These are phyloP conservation scores for Cryptotis parvus DNA, from an alignment of 2,113 vertebrate species.

Conservation along the genomic window DNA sequence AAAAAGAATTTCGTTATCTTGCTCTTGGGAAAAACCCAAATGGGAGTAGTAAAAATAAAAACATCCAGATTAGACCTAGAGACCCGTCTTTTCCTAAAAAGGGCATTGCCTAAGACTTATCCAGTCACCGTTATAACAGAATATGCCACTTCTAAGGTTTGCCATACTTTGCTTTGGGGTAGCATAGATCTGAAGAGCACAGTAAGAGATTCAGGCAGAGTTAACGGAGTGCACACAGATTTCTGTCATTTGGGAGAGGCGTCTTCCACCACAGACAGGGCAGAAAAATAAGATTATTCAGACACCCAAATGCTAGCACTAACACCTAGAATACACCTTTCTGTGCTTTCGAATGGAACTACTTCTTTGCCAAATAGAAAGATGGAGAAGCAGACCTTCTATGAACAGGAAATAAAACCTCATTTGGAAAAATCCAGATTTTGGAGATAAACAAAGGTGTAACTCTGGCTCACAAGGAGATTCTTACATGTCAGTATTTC, in stretches of 20 bases:
- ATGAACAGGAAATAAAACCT: slow-evolving; percentile 43
- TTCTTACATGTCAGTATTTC: slow-evolving; percentile 38
- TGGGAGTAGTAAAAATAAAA: slow-evolving; percentile 54
- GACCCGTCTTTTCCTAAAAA: slow-evolving; percentile 3
- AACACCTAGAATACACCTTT: background rate
- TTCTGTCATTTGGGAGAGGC: slow-evolving; percentile 12
- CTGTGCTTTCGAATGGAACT: slow-evolving; percentile 29
- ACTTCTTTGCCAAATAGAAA: slow-evolving; percentile 34
- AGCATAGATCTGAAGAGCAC: background rate
- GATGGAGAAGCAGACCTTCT: background rate
- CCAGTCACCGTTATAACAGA: slow-evolving; percentile 50
- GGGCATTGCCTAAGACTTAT: slow-evolving; percentile 27
- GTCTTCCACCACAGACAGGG: background rate
- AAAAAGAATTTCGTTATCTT: slow-evolving; percentile 39
- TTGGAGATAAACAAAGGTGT: slow-evolving; percentile 45
- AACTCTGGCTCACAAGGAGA: slow-evolving; percentile 48
- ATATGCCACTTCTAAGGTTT: slow-evolving; percentile 23
- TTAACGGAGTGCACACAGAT: slow-evolving; percentile 25
- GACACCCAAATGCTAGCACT: no score
- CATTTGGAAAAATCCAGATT: slow-evolving; percentile 39
- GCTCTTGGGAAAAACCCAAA: background rate
- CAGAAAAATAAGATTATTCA: no score
- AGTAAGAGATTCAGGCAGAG: background rate
- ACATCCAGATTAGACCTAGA: slow-evolving; percentile 48
- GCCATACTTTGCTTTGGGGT: slow-evolving; percentile 42